A percentile compares a stretch with the other conserved stretches of the same genome.
phyloP scores from a whole-genome alignment of 2,797 vertebrate genomes.

The Phalloptychus januarius region DNA sequence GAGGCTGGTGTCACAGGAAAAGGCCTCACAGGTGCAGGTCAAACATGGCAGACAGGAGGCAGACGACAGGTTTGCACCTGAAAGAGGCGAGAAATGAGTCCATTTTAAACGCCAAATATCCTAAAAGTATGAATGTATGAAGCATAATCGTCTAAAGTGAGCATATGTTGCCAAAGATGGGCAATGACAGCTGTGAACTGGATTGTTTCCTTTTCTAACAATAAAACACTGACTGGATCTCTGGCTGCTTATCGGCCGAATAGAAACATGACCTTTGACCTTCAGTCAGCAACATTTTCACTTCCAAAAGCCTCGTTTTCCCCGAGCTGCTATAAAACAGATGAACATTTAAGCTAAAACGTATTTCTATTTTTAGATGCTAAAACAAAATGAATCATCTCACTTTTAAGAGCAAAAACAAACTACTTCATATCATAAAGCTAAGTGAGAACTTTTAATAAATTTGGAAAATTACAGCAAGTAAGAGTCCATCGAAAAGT shows the following conservation, averaged over 20 bases:
- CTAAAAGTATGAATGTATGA: not conserved
- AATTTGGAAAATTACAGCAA: too few relatives aligned
- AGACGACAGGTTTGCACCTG: slow-evolving; percentile 27
- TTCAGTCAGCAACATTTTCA: too few relatives aligned
- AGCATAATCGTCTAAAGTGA: too few relatives aligned
- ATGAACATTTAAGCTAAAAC: too few relatives aligned
- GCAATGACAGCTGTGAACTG: not conserved
- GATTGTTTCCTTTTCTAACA: not conserved
- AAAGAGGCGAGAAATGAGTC: not conserved
- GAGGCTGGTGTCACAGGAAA: slow-evolving; percentile 66
- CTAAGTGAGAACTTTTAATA: too few relatives aligned
- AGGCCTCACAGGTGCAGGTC: slow-evolving; percentile 60
- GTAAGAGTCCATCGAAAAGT: too few relatives aligned
- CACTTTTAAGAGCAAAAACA: too few relatives aligned
- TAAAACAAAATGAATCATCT: too few relatives aligned
- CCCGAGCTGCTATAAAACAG: too few relatives aligned
- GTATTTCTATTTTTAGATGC: too few relatives aligned
- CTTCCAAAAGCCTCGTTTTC: too few relatives aligned
- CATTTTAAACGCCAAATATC: not conserved
- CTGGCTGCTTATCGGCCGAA: not conserved
- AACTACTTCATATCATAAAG: too few relatives aligned
- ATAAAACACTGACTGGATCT: not conserved
- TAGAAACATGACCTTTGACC: not conserved
- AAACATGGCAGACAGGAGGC: slow-evolving; percentile 36
- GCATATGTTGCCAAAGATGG: not conserved